Conservation (phyloP, 2,113 vertebrate species). For the Anguilla rostrata region DNA sequence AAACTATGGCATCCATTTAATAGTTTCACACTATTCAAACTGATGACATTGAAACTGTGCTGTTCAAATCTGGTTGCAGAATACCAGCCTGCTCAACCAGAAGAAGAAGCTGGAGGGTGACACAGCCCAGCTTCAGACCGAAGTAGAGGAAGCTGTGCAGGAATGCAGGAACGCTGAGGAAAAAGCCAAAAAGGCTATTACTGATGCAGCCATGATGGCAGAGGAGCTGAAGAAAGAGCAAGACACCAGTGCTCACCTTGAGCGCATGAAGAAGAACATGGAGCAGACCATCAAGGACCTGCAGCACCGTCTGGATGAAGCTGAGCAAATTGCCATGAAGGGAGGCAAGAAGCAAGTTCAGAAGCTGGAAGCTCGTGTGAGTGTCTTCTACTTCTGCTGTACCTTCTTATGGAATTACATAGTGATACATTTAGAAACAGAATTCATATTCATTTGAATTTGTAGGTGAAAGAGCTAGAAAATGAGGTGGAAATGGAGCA, state of each 20-base stretch:
- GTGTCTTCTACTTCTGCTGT: slow-evolving; percentile 3
- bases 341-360: slow-evolving; percentile 84
- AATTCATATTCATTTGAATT: neutral
- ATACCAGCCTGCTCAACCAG: slow-evolving; percentile 42
- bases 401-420: no score
- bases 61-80: slow-evolving; percentile 7
- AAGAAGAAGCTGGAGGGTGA: slow-evolving; percentile 42
- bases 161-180: slow-evolving; percentile 43
- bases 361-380: slow-evolving; percentile 73
- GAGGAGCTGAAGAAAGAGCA: slow-evolving; percentile 76
- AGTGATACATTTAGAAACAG: no score
- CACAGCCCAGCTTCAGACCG: slow-evolving; percentile 34
- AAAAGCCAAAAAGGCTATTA: slow-evolving; percentile 45
- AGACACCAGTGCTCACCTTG: slow-evolving; percentile 72
- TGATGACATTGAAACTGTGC: neutral
- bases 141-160: slow-evolving; percentile 42
- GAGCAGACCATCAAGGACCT: slow-evolving; percentile 83
- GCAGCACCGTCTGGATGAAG: slow-evolving; percentile 79
- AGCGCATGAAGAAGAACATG: slow-evolving; percentile 86
- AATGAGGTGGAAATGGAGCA: slow-evolving; percentile 45
- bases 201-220: slow-evolving; percentile 65
- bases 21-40: neutral
- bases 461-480: slow-evolving; percentile 70
- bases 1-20: neutral
- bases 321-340: slow-evolving; percentile 80